Percentiles rank a stretch among this genome's conserved stretches.
Conservation (phyloP, 2,888 invertebrate species). For the Plagiodera versicolora region DNA sequence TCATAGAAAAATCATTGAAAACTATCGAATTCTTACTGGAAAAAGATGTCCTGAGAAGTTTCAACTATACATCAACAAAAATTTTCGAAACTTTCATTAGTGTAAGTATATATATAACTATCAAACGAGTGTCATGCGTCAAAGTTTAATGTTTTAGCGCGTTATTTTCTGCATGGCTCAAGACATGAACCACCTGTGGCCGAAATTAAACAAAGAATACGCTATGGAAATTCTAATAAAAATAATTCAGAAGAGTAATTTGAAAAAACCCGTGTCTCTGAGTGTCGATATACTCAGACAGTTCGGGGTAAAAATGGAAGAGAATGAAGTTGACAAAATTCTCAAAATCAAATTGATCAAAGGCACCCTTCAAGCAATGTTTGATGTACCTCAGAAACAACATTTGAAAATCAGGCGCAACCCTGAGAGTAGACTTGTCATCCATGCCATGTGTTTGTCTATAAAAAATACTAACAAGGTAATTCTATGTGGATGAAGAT, state of each 20-base stretch:
- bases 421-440: slow-evolving; percentile 41
- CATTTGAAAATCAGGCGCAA: slow-evolving; percentile 39
- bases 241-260: slow-evolving; percentile 40
- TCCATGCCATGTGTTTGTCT: slow-evolving; percentile 40
- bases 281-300: slow-evolving; percentile 33
- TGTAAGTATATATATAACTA: slow-evolving; percentile 39
- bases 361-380: slow-evolving; percentile 31
- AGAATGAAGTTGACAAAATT: slow-evolving; percentile 22
- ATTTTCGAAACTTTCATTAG: slow-evolving; percentile 39
- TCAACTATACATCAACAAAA: slow-evolving; percentile 30
- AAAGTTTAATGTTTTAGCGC: slow-evolving; percentile 33
- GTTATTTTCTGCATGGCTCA: slow-evolving; percentile 27
- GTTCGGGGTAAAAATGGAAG: slow-evolving; percentile 28
- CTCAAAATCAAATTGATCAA: slow-evolving; percentile 36
- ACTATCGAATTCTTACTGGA: slow-evolving; percentile 25
- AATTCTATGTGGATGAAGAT: too few species aligned
- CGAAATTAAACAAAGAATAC: slow-evolving; percentile 23
- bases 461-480: slow-evolving; percentile 36
- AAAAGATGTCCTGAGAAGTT: slow-evolving; percentile 13
- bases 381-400: slow-evolving; percentile 15
- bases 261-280: slow-evolving; percentile 39
- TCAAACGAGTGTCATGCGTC: too few species aligned
- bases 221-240: slow-evolving; percentile 25
- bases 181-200: slow-evolving; percentile 20
- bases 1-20: slow-evolving; percentile 25